Evolutionary conservation across 2,797 vertebrate species (phyloP).

Genomic region (Leptatherina wallacei): DNA sequence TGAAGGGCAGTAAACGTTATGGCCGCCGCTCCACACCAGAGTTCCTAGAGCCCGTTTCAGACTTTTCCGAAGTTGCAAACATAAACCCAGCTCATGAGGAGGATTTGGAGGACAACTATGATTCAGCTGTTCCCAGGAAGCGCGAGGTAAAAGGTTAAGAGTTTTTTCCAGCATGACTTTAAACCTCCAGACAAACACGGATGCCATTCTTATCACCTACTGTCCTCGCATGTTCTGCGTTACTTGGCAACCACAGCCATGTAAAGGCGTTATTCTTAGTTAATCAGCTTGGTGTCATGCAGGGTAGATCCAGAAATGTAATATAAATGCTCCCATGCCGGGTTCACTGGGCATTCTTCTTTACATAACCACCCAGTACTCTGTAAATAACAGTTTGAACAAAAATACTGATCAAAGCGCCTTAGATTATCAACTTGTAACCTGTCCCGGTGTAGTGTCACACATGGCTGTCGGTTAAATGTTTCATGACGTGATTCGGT

Average conservation of each 20-base stretch:
- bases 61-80: constrained; percentile 73
- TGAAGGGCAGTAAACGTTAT: constrained; percentile 93
- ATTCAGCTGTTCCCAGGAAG: constrained; percentile 79
- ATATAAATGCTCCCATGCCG: constrained; percentile 11
- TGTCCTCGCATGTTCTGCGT: constrained; percentile 40
- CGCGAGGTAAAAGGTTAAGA: constrained; percentile 77
- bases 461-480: not conserved
- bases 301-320: constrained; percentile 50
- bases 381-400: constrained; percentile 42
- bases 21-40: constrained; percentile 92
- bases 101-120: constrained; percentile 68
- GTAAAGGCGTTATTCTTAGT: constrained; percentile 69
- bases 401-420: constrained; percentile 19
- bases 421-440: not conserved
- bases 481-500: not conserved
- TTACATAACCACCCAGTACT: constrained; percentile 40
- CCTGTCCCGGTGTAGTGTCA: not conserved
- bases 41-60: constrained; percentile 80
- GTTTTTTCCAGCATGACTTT: constrained; percentile 3
- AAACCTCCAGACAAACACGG: constrained; percentile 5
- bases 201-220: constrained; percentile 53
- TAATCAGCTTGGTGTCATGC: constrained; percentile 76
- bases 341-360: constrained; percentile 19
- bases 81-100: constrained; percentile 9
- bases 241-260: constrained; percentile 17